Evolutionary conservation across 2,797 vertebrate species (phyloP).

Genomic region (Hippoglossus hippoglossus): DNA sequence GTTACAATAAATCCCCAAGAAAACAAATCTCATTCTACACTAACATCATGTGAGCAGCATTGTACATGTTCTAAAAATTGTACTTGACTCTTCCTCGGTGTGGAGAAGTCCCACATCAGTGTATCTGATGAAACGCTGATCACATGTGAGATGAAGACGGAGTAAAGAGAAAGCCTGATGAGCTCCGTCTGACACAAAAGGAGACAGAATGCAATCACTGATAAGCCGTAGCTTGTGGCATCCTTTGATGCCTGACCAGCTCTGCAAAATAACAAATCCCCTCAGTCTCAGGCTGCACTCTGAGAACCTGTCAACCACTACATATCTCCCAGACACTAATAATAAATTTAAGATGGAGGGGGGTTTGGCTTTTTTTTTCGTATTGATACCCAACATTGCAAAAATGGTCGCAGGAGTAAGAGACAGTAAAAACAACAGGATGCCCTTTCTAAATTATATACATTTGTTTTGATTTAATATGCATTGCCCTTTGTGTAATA

Average conservation of each 20-base stretch:
- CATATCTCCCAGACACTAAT: slow-evolving; percentile 18
- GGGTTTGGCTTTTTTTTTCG: neutral
- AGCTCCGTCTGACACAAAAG: slow-evolving; percentile 49
- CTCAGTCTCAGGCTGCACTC: slow-evolving; percentile 29
- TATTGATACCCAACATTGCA: slow-evolving; percentile 27
- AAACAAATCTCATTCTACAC: too few species aligned
- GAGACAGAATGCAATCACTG: slow-evolving; percentile 49
- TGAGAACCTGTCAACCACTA: slow-evolving; percentile 37
- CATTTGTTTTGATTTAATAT: slow-evolving; percentile 20
- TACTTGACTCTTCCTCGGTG: neutral
- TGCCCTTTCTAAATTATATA: slow-evolving; percentile 3
- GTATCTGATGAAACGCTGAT: slow-evolving; percentile 9
- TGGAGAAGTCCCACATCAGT: slow-evolving; percentile 2
- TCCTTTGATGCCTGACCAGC: slow-evolving; percentile 57
- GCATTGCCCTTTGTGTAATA: slow-evolving; percentile 33
- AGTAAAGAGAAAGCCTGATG: slow-evolving; percentile 36
- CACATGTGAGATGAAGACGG: slow-evolving; percentile 20
- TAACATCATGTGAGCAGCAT: neutral
- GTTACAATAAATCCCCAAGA: too few species aligned
- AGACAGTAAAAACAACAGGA: slow-evolving; percentile 24
- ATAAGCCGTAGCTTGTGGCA: slow-evolving; percentile 47
- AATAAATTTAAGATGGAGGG: slow-evolving; percentile 24
- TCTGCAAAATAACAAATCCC: slow-evolving; percentile 58
- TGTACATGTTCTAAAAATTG: too few species aligned
- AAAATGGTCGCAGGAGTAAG: slow-evolving; percentile 8